phyloP scores from a whole-genome alignment of 2,113 vertebrate species.

The Osmerus mordax region DNA sequence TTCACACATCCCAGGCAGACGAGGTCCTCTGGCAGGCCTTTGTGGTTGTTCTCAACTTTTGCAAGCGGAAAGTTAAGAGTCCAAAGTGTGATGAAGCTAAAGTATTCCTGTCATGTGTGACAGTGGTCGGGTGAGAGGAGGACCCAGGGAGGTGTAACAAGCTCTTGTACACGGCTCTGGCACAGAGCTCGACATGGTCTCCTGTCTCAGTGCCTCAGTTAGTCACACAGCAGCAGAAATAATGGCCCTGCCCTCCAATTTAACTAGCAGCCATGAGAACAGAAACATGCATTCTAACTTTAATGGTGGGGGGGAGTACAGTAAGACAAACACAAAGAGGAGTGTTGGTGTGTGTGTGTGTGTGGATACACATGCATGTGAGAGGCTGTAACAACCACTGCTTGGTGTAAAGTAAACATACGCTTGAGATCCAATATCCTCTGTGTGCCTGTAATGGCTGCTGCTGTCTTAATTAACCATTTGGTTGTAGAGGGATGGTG shows the following conservation, averaged over 20 bases:
- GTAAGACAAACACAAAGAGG: too few relatives aligned
- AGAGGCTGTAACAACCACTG: not conserved
- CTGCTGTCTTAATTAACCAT: constrained; percentile 40
- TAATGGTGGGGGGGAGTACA: too few relatives aligned
- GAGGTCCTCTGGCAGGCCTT: too few relatives aligned
- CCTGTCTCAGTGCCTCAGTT: constrained; percentile 9
- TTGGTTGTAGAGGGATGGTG: constrained; percentile 20
- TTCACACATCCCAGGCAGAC: not conserved
- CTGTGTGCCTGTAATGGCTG: constrained; percentile 17
- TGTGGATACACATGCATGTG: not conserved
- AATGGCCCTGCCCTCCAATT: not conserved
- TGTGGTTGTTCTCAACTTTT: too few relatives aligned
- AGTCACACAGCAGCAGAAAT: not conserved
- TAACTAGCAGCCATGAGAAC: constrained; percentile 4
- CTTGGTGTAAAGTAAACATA: constrained; percentile 32
- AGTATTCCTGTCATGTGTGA: too few relatives aligned
- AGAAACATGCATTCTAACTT: not conserved
- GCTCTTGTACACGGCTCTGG: too few relatives aligned
- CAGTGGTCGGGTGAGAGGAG: too few relatives aligned
- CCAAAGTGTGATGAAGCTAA: too few relatives aligned
- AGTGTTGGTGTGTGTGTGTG: not conserved
- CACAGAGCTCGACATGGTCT: not conserved
- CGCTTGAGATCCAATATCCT: constrained; percentile 37
- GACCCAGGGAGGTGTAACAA: too few relatives aligned
- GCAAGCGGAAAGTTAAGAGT: too few relatives aligned